Percentiles rank a stretch among this genome's conserved stretches.
phyloP scores from a whole-genome alignment of 2,113 vertebrate species.

The Nannobrachium achirus region DNA sequence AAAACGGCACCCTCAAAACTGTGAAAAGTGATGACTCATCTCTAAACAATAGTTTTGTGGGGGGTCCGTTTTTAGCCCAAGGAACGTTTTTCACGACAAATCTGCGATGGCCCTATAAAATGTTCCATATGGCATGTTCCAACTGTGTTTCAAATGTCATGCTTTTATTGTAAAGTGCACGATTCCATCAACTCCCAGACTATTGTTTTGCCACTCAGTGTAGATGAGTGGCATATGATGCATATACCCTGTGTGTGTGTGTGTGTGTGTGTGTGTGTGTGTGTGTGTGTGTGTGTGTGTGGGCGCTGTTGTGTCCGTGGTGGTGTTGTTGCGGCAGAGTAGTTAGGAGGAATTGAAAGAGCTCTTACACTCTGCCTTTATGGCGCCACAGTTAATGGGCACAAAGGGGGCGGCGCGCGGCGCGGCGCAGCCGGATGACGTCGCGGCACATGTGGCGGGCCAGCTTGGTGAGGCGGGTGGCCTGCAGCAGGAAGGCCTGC shows the following conservation, averaged over 20 bases:
- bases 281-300: constrained; percentile 44
- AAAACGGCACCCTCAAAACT: no score
- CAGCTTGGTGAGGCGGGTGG: constrained; percentile 95
- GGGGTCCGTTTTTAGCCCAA: no score
- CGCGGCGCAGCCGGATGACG: constrained; percentile 93
- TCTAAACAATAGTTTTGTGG: no score
- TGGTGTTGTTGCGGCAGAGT: constrained; percentile 70
- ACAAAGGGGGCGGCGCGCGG: constrained; percentile 97
- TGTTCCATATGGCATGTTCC: no score
- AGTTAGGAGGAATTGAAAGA: constrained; percentile 98
- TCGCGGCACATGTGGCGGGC: constrained; percentile 98
- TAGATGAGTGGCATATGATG: no score
- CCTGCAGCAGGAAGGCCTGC: constrained; percentile 95
- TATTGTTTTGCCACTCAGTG: no score
- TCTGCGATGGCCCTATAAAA: no score
- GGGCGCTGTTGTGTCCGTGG: constrained; percentile 34
- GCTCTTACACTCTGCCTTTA: constrained; percentile 99
- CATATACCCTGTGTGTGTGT: constrained; percentile 29
- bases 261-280: constrained; percentile 29
- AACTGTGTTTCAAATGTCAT: no score
- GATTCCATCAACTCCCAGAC: no score
- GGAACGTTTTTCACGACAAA: no score
- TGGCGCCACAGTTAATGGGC: constrained; percentile 99
- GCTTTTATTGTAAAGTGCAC: no score
- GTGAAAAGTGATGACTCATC: no score